A percentile compares a stretch with the other conserved stretches of the same genome.
These are phyloP conservation scores for Spilogale gracilis DNA, from an alignment of 2,113 vertebrate species.

Conservation along the genomic window DNA sequence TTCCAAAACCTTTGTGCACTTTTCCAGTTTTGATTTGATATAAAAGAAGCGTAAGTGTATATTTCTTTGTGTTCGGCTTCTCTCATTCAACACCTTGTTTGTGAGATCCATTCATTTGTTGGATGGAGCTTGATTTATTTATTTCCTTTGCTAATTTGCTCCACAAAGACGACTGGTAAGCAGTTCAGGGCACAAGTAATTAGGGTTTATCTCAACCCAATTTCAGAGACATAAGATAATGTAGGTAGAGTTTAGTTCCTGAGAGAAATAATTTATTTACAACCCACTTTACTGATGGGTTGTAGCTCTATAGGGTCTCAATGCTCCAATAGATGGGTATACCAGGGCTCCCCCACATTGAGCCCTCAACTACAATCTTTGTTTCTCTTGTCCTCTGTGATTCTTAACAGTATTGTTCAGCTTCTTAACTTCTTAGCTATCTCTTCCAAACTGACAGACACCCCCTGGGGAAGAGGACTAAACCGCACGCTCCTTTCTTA, in stretches of 20 bases:
- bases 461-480: background rate
- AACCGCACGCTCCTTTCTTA: background rate
- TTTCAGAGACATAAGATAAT: background rate
- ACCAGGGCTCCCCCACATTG: accelerated
- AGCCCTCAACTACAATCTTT: accelerated
- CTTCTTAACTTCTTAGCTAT: accelerated
- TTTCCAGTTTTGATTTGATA: background rate
- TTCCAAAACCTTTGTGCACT: no score
- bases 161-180: background rate
- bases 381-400: no score
- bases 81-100: background rate
- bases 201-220: background rate
- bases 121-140: background rate
- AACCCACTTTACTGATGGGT: background rate
- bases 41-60: accelerated
- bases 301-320: background rate
- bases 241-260: background rate
- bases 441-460: background rate
- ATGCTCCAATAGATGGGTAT: background rate
- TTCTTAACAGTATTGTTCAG: accelerated
- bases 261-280: background rate
- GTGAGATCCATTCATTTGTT: background rate
- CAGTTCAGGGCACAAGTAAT: no score
- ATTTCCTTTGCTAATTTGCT: background rate
- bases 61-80: background rate